A percentile compares a stretch with the other conserved stretches of the same genome.
Conservation (phyloP, 2,888 invertebrate species). For the Hipparchia semele region DNA sequence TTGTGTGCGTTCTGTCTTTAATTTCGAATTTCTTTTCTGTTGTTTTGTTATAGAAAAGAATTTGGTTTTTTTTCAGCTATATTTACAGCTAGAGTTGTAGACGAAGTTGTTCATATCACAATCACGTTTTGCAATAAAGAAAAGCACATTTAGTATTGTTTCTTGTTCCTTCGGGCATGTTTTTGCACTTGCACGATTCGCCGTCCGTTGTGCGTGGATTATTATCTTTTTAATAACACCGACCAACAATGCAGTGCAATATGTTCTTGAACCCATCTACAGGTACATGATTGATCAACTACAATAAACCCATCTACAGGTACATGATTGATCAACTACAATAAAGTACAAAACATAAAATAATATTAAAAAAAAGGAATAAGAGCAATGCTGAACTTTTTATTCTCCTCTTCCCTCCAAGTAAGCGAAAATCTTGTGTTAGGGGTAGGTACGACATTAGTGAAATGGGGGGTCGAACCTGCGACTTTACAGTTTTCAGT, state of each 20-base stretch:
- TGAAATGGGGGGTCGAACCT: too few species aligned
- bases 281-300: background rate
- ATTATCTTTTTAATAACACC: slow-evolving; percentile 17
- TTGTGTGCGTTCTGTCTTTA: slow-evolving; percentile 62
- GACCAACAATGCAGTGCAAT: background rate
- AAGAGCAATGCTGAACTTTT: background rate
- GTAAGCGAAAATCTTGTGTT: too few species aligned
- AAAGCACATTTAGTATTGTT: background rate
- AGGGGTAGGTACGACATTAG: too few species aligned
- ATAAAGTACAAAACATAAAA: too few species aligned
- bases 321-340: background rate
- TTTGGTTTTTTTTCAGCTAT: slow-evolving; percentile 16
- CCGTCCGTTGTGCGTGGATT: slow-evolving; percentile 9
- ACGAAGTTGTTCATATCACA: background rate
- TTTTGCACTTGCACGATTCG: slow-evolving; percentile 19
- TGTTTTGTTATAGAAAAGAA: slow-evolving; percentile 30
- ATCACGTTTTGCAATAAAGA: slow-evolving; percentile 11
- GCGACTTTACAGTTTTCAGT: too few species aligned
- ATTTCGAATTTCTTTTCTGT: slow-evolving; percentile 40
- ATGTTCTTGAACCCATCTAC: background rate
- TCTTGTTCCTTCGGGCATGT: slow-evolving; percentile 15
- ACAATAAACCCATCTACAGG: too few species aligned
- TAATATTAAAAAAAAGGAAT: background rate
- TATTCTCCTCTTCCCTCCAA: too few species aligned
- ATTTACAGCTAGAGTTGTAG: too few species aligned